phyloP scores from a whole-genome alignment of 2,113 vertebrate species.

The Actenoides lindsayi region DNA sequence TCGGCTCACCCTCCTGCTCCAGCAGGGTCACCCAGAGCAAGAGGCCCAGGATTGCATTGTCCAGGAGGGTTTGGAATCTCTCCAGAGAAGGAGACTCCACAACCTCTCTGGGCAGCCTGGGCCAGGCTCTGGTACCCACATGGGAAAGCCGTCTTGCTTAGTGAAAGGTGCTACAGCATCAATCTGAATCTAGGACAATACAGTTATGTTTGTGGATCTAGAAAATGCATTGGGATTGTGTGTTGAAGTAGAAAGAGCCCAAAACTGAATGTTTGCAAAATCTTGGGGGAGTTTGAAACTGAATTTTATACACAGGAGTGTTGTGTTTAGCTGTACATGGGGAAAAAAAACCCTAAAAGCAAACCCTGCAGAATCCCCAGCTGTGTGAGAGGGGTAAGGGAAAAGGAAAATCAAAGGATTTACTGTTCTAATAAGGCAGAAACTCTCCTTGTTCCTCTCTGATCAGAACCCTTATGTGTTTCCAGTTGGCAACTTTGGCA shows the following conservation, averaged over 20 bases:
- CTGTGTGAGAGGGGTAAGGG: not conserved
- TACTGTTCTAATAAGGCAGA: not conserved
- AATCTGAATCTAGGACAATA: not conserved
- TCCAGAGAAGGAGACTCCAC: not conserved
- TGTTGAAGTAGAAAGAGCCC: not conserved
- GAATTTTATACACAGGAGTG: not conserved
- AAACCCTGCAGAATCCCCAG: not conserved
- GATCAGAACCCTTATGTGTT: slow-evolving; percentile 11
- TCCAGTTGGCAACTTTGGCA: not conserved
- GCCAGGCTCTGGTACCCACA: not conserved
- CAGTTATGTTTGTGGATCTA: not conserved
- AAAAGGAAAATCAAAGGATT: not conserved
- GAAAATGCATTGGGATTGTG: not conserved
- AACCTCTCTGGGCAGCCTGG: not conserved
- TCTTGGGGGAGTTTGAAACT: not conserved
- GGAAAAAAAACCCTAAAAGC: not conserved
- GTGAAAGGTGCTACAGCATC: not conserved
- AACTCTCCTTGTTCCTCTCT: not conserved
- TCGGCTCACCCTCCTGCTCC: not conserved
- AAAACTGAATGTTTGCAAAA: not conserved
- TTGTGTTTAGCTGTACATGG: not conserved
- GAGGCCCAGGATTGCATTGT: too few relatives aligned
- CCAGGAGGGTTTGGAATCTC: not conserved
- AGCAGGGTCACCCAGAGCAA: not conserved
- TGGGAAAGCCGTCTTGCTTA: not conserved